Evolutionary conservation across 2,113 vertebrate species (phyloP).

Genomic region (Sapayoa aenigma): DNA sequence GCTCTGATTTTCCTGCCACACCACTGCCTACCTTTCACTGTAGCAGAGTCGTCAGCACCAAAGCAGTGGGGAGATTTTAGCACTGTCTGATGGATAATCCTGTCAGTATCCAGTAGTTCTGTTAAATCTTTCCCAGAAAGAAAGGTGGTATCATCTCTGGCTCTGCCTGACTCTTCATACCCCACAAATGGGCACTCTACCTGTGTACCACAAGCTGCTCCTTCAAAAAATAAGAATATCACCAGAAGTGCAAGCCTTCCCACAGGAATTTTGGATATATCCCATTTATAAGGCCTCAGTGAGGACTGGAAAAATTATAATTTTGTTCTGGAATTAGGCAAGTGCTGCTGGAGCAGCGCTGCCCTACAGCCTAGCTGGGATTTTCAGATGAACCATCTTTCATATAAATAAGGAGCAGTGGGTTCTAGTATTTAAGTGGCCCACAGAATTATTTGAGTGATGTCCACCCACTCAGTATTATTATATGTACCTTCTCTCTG

Average conservation of each 20-base stretch:
- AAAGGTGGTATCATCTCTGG: neutral
- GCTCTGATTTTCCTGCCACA: neutral
- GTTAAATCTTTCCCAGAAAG: neutral
- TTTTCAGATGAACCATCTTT: neutral
- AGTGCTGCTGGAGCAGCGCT: neutral
- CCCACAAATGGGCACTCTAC: fast-evolving
- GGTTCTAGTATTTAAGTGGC: neutral
- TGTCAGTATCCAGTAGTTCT: neutral
- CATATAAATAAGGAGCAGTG: neutral
- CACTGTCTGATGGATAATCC: neutral
- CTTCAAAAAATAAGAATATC: neutral
- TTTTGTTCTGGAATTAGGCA: neutral
- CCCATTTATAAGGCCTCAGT: neutral
- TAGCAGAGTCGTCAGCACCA: neutral
- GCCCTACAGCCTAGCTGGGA: neutral
- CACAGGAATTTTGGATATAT: neutral
- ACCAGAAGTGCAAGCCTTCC: neutral
- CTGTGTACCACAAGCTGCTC: neutral
- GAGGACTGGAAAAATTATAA: neutral
- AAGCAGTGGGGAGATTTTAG: neutral
- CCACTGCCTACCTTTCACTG: neutral
- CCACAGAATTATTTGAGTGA: neutral
- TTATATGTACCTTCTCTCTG: neutral
- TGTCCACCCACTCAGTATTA: neutral
- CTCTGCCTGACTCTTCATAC: neutral